Evolutionary conservation across 1,140 invertebrate species (phyloP), one percentile per base, ranked within the genome.

Genomic region (Plectrocnemia conspersa): DNA sequence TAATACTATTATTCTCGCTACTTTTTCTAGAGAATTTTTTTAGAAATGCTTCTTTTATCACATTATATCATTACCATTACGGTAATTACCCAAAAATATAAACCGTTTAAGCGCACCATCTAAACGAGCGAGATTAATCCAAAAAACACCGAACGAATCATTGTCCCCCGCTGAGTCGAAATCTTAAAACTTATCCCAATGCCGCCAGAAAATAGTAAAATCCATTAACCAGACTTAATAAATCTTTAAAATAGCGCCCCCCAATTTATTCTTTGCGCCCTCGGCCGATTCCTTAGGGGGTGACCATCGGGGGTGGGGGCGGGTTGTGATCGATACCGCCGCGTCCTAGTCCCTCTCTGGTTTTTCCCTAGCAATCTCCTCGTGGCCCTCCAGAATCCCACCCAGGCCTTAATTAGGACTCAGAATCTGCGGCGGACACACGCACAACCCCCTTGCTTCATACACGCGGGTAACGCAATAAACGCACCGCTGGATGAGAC

Each of bases 331-430:
- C 69, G 67, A 73, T 71, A 70, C 70, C 21, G 27, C 45, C 25
- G n/a, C 32, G 3, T 33, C 32, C 9, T 13, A 33, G 27, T 33
- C n/a, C 9, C 32, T 33, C 18, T 50, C 11, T 16, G 47, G 36
- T 50, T 54, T 45, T 45, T 23, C 25, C 40, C 13, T 9, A 22
- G 10, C 32, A 11, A 21, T 38, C 38, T 50, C 15, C 7, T 35
- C 36, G 23, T 41, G 22, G 32, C 23, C 46, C 47, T 16, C 38
- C 36, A n/a, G 11, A 24, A 40, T 52, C 38, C 64, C 66, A 65
- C 65, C 70, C 69, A 68, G 58, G 68, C 72, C 71, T 75, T 75
- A 75, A 75, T 75, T 75, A 75, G 73, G 68, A 71, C 69, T 73
- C 68, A 68, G 73, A 73, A 74, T 75, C 71, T 75, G 72, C 66